Evolutionary conservation across 2,113 vertebrate species (phyloP).

Genomic region (Probosciger aterrimus): DNA sequence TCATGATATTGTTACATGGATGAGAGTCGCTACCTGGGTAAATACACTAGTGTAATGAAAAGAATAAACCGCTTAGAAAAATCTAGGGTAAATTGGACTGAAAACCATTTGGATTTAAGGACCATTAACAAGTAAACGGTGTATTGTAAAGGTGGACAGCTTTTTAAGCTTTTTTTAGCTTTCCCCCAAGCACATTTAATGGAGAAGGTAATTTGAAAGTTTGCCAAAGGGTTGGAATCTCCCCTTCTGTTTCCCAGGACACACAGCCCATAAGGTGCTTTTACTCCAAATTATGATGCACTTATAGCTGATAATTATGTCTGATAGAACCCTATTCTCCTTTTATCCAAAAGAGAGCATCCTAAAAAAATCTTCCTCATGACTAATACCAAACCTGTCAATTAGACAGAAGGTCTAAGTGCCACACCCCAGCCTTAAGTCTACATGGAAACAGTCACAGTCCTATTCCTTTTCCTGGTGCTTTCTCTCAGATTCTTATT

Average conservation of each 20-base stretch:
- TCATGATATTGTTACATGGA: not conserved
- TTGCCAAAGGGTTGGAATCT: not conserved
- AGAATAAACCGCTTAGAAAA: not conserved
- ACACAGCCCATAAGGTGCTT: not conserved
- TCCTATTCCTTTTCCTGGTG: not conserved
- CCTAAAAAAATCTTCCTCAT: not conserved
- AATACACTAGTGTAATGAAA: not conserved
- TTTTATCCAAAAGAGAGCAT: not conserved
- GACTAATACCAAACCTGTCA: not conserved
- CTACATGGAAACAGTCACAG: not conserved
- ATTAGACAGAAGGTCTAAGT: not conserved
- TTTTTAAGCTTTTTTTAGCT: not conserved
- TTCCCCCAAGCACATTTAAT: not conserved
- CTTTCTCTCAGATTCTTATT: not conserved
- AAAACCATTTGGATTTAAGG: not conserved
- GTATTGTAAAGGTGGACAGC: not conserved
- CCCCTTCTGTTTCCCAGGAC: not conserved
- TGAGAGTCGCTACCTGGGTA: not conserved
- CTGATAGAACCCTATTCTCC: not conserved
- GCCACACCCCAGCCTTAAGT: not conserved
- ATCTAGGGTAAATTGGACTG: not conserved
- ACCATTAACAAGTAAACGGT: not conserved
- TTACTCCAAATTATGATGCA: not conserved
- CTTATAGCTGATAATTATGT: not conserved
- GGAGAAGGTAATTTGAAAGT: not conserved